phyloP scores from a whole-genome alignment of 2,797 vertebrate species.

The Cirrhinus mrigala region DNA sequence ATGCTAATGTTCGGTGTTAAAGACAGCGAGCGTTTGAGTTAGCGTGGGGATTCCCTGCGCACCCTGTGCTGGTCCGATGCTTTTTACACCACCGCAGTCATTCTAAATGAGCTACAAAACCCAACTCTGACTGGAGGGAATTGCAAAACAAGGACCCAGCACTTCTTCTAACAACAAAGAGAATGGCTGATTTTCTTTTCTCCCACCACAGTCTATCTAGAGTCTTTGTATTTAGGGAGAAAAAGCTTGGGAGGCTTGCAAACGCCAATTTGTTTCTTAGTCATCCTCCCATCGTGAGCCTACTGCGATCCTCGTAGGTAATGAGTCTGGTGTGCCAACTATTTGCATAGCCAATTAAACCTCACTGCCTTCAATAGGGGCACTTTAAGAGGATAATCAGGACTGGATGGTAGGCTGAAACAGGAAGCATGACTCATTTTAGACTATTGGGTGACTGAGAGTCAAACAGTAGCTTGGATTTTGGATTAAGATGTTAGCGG shows the following conservation, averaged over 20 bases:
- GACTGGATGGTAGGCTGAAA: slow-evolving; percentile 33
- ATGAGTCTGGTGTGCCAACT: slow-evolving; percentile 64
- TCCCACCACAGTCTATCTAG: slow-evolving; percentile 24
- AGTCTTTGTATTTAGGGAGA: slow-evolving; percentile 23
- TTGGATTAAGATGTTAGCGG: slow-evolving; percentile 9
- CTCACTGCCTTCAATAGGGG: slow-evolving; percentile 58
- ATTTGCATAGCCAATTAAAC: slow-evolving; percentile 74
- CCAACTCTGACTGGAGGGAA: slow-evolving; percentile 59
- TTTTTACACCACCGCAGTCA: slow-evolving; percentile 62
- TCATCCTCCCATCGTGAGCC: slow-evolving; percentile 30
- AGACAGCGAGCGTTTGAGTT: slow-evolving; percentile 17
- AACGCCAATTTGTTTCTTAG: slow-evolving; percentile 33
- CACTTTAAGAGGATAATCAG: slow-evolving; percentile 65
- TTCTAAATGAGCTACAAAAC: slow-evolving; percentile 68
- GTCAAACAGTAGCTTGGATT: slow-evolving; percentile 6
- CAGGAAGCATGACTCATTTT: slow-evolving; percentile 54
- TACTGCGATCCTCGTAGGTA: slow-evolving; percentile 51
- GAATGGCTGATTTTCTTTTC: slow-evolving; percentile 33
- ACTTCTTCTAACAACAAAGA: slow-evolving; percentile 39
- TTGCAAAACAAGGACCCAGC: slow-evolving; percentile 62
- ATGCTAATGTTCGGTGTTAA: slow-evolving; percentile 64
- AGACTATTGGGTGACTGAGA: slow-evolving; percentile 17
- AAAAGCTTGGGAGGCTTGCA: slow-evolving; percentile 26
- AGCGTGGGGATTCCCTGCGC: slow-evolving; percentile 38
- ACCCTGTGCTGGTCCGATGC: slow-evolving; percentile 54